Conservation (phyloP, 2,888 invertebrate genomes). For the Cheiracanthium punctorium region DNA sequence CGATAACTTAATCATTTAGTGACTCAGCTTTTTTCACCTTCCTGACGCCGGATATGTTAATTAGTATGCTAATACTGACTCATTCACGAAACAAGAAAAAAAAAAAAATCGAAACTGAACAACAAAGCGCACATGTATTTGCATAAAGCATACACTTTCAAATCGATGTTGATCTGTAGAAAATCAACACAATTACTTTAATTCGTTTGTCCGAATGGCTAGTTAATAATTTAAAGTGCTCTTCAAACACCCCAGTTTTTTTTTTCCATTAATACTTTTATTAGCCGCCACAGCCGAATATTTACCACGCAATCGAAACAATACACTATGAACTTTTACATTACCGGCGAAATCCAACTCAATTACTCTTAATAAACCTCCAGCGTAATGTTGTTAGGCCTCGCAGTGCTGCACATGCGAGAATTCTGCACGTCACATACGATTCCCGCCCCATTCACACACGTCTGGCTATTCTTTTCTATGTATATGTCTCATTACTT, state of each 20-base stretch:
- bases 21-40: no score
- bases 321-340: constrained; percentile 39
- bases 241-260: background rate
- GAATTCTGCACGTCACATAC: constrained; percentile 47
- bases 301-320: background rate
- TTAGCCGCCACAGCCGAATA: background rate
- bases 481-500: constrained; percentile 47
- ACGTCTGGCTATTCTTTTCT: constrained; percentile 21
- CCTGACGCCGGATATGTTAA: no score
- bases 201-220: background rate
- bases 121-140: no score
- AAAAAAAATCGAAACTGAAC: no score
- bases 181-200: constrained; percentile 1
- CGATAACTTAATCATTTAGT: no score
- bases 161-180: background rate
- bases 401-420: constrained; percentile 19
- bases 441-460: constrained; percentile 21
- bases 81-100: no score
- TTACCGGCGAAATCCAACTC: constrained; percentile 39
- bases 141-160: no score
- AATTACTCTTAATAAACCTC: constrained; percentile 45
- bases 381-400: constrained; percentile 47
- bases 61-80: no score
- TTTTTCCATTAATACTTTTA: constrained; percentile 1
- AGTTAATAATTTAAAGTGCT: background rate